Evolutionary conservation across 2,888 invertebrate genomes (phyloP).

Genomic region (Hecatera dysodea): DNA sequence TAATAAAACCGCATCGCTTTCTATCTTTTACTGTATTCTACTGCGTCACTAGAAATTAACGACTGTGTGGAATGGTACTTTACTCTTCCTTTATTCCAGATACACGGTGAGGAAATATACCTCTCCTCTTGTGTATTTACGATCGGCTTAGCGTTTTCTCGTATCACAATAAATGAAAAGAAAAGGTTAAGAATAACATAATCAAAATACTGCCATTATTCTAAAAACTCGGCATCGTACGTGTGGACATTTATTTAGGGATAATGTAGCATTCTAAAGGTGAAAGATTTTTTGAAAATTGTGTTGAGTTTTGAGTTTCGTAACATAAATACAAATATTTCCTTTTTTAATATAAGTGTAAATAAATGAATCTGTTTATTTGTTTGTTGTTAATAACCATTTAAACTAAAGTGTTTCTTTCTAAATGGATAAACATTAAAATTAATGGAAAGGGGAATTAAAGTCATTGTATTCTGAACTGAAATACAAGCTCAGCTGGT

Average conservation of each 20-base stretch:
- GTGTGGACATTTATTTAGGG: no score
- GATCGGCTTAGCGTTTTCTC: not conserved
- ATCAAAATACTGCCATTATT: no score
- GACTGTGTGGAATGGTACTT: constrained; percentile 13
- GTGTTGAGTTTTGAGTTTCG: no score
- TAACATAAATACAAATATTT: no score
- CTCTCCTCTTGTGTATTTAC: not conserved
- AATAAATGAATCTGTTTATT: no score
- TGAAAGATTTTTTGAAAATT: no score
- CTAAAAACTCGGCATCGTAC: no score
- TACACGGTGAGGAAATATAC: not conserved
- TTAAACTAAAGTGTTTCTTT: constrained; percentile 3
- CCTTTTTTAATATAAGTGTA: no score
- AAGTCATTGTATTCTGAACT: not conserved
- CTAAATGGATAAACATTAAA: not conserved
- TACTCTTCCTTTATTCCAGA: not conserved
- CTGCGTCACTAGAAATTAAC: constrained; percentile 26
- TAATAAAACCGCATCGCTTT: constrained; percentile 10
- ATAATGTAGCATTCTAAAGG: no score
- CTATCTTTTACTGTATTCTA: not conserved
- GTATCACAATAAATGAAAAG: not conserved
- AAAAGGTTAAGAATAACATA: not conserved
- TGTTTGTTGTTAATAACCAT: constrained; percentile 8
- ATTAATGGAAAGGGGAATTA: not conserved
- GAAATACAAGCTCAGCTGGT: not conserved